Conservation (phyloP, 1,140 invertebrate species). For the Heliconius hewitsoni region DNA sequence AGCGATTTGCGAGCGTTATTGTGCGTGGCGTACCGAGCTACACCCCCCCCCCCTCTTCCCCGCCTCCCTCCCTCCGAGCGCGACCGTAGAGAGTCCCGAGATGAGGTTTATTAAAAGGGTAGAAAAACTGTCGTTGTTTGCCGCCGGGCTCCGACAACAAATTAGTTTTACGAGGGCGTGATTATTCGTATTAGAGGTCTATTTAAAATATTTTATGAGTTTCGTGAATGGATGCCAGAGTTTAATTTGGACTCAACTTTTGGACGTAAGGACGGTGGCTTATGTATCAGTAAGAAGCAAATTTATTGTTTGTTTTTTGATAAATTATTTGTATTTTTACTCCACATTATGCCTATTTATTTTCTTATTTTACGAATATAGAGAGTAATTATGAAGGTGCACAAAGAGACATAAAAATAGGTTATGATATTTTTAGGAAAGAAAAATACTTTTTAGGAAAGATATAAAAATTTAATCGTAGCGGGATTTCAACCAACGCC, state of each 20-base stretch:
- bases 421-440: no score
- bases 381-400: no score
- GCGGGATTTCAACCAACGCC: no score
- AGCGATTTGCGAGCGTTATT: slow-evolving; percentile 45
- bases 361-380: no score
- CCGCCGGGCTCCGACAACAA: slow-evolving; percentile 34
- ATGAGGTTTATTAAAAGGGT: slow-evolving; percentile 41
- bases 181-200: slow-evolving; percentile 42
- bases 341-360: no score
- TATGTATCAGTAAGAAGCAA: neutral
- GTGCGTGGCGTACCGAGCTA: slow-evolving; percentile 12
- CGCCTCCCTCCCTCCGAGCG: neutral
- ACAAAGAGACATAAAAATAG: no score
- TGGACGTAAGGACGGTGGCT: neutral
- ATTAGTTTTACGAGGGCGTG: slow-evolving; percentile 44
- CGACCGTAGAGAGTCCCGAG: slow-evolving; percentile 11
- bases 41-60: neutral
- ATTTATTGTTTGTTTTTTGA: neutral
- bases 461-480: no score
- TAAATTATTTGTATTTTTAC: no score
- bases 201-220: slow-evolving; percentile 35
- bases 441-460: no score
- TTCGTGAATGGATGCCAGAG: neutral
- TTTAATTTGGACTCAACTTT: neutral
- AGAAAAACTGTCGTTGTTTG: slow-evolving; percentile 40